These are phyloP conservation scores for Acropternis orthonyx DNA, from an alignment of 2,797 vertebrate species.

Conservation along the genomic window DNA sequence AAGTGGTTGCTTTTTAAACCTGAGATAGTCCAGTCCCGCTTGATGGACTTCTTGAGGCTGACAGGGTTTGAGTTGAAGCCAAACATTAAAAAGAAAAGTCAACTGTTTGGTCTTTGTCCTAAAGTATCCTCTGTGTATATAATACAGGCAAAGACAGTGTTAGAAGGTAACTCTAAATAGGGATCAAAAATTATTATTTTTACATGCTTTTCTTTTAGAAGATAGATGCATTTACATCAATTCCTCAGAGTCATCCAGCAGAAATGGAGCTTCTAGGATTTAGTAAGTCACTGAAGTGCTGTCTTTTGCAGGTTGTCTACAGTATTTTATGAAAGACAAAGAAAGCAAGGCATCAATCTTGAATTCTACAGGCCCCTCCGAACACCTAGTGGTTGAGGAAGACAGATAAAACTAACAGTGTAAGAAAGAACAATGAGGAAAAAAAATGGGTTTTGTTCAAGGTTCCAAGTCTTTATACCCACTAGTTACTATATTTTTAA, in stretches of 20 bases:
- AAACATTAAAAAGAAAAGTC: not conserved
- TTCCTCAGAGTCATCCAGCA: conserved; percentile 11
- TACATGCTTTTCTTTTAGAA: not conserved
- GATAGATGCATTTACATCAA: not conserved
- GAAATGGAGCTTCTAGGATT: not conserved
- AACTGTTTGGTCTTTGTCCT: not conserved
- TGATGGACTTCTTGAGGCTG: not conserved
- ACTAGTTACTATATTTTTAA: not conserved
- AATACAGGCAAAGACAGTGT: not conserved
- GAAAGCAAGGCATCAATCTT: not conserved
- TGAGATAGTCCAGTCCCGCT: not conserved
- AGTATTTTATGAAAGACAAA: not conserved
- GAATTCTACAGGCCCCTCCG: not conserved
- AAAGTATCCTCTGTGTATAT: not conserved
- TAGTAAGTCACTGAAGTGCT: not conserved
- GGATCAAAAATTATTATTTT: not conserved
- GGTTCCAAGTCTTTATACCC: not conserved
- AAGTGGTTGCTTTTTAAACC: not conserved
- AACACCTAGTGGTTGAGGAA: not conserved
- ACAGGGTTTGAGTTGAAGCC: not conserved
- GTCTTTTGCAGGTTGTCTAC: not conserved
- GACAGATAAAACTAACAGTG: not conserved
- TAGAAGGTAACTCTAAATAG: not conserved
- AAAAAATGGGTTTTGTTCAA: not conserved
- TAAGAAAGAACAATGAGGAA: not conserved